These are phyloP conservation scores for Drosophila tsacasi DNA, from an alignment of 1,140 invertebrate species.

Conservation along the genomic window DNA sequence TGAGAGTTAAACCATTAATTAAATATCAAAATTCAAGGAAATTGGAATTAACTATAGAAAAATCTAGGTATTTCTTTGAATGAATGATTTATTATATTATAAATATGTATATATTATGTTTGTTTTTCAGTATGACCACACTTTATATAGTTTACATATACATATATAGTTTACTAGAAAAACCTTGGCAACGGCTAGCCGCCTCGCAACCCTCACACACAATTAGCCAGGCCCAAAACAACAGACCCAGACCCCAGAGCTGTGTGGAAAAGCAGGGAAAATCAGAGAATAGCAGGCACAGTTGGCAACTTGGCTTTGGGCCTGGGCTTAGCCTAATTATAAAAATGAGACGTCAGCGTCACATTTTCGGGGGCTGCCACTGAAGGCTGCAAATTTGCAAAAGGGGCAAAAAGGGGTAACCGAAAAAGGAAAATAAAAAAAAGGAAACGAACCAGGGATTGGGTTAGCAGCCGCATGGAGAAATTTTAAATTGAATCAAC, in stretches of 20 bases:
- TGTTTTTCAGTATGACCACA: background rate
- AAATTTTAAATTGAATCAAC: constrained; percentile 78
- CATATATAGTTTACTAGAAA: background rate
- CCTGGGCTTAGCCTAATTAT: constrained; percentile 81
- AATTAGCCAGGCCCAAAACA: constrained; percentile 31
- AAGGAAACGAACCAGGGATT: background rate
- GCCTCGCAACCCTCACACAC: constrained; percentile 14
- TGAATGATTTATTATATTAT: background rate
- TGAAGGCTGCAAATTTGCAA: constrained; percentile 20
- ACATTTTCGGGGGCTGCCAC: constrained; percentile 55
- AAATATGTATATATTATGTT: too few species aligned
- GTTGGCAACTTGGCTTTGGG: constrained; percentile 73
- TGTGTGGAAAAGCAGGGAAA: constrained; percentile 15
- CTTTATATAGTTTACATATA: background rate
- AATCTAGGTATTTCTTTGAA: background rate
- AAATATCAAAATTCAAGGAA: too few species aligned
- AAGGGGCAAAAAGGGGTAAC: background rate
- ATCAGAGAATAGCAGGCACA: constrained; percentile 37
- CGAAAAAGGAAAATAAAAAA: background rate
- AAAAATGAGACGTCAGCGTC: constrained; percentile 69
- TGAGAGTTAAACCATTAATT: too few species aligned
- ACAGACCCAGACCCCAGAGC: constrained; percentile 9
- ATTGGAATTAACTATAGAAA: background rate
- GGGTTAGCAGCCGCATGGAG: constrained; percentile 9
- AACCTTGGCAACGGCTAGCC: constrained; percentile 14